phyloP scores from a whole-genome alignment of 2,888 invertebrate genomes.

The Cerastoderma edule region DNA sequence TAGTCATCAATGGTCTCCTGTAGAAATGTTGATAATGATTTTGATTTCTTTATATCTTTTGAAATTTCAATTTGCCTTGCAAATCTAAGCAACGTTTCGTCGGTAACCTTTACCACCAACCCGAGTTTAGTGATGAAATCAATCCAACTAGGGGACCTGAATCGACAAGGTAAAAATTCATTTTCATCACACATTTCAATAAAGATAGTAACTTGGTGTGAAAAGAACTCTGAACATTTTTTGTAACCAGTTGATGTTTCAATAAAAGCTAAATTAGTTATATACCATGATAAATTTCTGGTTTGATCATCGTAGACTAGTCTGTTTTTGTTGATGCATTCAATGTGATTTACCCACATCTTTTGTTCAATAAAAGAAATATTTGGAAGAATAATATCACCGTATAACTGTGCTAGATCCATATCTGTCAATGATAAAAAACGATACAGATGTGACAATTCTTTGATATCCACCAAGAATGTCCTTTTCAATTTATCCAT shows the following conservation, averaged over 20 bases:
- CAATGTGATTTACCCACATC: conserved; percentile 10
- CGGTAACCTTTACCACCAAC: conserved; percentile 33
- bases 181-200: conserved; percentile 3
- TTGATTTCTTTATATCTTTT: not conserved
- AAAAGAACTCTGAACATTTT: conserved; percentile 28
- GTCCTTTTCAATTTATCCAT: not conserved
- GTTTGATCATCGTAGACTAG: not conserved
- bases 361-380: not conserved
- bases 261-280: conserved; percentile 29
- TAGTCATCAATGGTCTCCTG: not conserved
- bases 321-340: conserved; percentile 10
- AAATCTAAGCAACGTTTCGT: conserved; percentile 48
- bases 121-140: conserved; percentile 46
- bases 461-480: not conserved
- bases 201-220: conserved; percentile 26
- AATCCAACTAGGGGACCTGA: not conserved
- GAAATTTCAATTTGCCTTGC: conserved; percentile 30
- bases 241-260: conserved; percentile 7
- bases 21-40: not conserved
- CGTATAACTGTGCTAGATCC: not conserved
- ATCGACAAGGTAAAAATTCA: not conserved
- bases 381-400: conserved; percentile 21
- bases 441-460: not conserved
- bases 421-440: not conserved
- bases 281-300: not conserved